Evolutionary conservation across 2,888 invertebrate species (phyloP).

Genomic region (Margaritifera margaritifera): DNA sequence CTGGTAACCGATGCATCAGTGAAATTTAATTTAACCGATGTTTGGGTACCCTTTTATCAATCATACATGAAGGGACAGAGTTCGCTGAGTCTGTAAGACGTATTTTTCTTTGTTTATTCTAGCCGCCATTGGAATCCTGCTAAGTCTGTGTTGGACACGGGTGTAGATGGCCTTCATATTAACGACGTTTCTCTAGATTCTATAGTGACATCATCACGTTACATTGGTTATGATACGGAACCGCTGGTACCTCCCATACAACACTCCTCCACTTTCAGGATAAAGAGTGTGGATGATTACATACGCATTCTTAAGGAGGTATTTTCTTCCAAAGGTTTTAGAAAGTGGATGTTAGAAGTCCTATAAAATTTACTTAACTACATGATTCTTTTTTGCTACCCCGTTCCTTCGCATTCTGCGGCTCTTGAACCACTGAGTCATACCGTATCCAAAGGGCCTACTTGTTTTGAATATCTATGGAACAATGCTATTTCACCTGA

Average conservation of each 20-base stretch:
- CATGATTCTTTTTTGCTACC: neutral
- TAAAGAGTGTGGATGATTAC: slow-evolving; percentile 61
- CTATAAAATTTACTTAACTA: neutral
- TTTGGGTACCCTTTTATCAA: too few relatives aligned
- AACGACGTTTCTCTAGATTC: slow-evolving; percentile 54
- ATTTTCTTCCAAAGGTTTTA: neutral
- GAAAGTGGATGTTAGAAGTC: neutral
- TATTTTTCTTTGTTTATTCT: slow-evolving; percentile 1
- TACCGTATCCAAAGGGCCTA: too few relatives aligned
- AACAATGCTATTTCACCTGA: too few relatives aligned
- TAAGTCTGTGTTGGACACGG: slow-evolving; percentile 32
- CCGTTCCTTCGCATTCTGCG: neutral
- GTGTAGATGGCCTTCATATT: slow-evolving; percentile 36
- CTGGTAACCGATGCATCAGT: too few relatives aligned
- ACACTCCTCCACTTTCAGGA: slow-evolving; percentile 62
- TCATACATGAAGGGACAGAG: too few relatives aligned
- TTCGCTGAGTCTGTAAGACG: too few relatives aligned
- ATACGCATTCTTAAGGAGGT: slow-evolving; percentile 52
- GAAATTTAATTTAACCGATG: too few relatives aligned
- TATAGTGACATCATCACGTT: slow-evolving; percentile 45
- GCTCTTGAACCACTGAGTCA: neutral
- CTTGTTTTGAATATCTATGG: too few relatives aligned
- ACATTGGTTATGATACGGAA: slow-evolving; percentile 38
- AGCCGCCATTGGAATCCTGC: slow-evolving; percentile 48
- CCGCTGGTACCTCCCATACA: slow-evolving; percentile 63